Conservation (phyloP, 2,113 vertebrate species). For the Pogona vitticeps region DNA sequence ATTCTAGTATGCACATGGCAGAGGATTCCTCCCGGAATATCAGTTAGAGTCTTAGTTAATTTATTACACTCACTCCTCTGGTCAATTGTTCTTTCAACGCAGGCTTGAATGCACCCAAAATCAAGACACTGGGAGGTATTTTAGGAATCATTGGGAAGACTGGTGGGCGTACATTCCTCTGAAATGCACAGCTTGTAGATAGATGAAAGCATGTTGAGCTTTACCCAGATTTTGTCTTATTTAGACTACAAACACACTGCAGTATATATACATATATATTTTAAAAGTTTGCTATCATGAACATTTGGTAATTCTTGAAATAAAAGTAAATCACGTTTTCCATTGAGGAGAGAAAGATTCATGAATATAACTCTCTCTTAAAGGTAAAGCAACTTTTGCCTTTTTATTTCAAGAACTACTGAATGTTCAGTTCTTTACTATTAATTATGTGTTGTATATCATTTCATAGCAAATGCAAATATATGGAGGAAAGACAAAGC, state of each 20-base stretch:
- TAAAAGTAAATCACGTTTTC: no score
- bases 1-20: neutral
- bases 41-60: neutral
- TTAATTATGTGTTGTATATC: conserved; percentile 17
- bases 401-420: neutral
- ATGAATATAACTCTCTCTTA: no score
- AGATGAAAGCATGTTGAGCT: neutral
- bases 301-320: no score
- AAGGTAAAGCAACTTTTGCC: neutral
- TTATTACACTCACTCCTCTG: neutral
- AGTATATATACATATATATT: neutral
- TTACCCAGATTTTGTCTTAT: neutral
- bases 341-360: no score
- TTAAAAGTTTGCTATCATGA: neutral
- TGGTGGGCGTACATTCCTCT: neutral
- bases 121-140: neutral
- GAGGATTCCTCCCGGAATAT: neutral
- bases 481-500: neutral
- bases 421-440: neutral
- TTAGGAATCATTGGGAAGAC: neutral
- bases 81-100: neutral
- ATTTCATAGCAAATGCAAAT: conserved; percentile 28
- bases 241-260: neutral
- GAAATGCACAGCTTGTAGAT: neutral
- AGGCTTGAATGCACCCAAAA: neutral